Evolutionary conservation across 2,888 invertebrate genomes (phyloP).

Genomic region (Onthophagus sagittarius): DNA sequence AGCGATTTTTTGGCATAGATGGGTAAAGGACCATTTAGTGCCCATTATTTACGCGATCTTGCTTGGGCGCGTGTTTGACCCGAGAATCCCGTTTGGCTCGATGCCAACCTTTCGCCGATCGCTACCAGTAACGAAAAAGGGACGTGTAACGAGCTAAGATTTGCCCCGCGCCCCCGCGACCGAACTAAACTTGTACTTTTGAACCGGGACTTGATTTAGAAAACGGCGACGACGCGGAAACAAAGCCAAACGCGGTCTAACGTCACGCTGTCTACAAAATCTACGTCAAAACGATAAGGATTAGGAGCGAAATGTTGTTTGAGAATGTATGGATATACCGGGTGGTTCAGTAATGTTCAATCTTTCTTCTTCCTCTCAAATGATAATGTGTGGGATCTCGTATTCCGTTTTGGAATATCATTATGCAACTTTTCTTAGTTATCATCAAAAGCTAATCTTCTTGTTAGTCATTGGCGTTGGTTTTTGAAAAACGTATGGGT

Average conservation of each 20-base stretch:
- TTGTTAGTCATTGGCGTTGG: too few relatives aligned
- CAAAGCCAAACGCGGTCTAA: neutral
- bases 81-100: neutral
- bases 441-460: too few relatives aligned
- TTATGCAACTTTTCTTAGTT: too few relatives aligned
- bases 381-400: too few relatives aligned
- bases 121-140: neutral
- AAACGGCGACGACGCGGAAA: neutral
- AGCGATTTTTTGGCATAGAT: neutral
- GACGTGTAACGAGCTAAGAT: neutral
- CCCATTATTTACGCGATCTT: neutral
- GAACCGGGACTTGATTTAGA: neutral
- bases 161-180: neutral
- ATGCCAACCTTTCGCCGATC: neutral
- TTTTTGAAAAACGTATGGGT: too few relatives aligned
- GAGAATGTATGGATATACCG: too few relatives aligned
- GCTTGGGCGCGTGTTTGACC: neutral
- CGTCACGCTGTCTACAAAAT: neutral
- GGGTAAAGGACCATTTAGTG: neutral
- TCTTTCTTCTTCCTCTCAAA: too few relatives aligned
- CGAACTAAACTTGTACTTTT: neutral
- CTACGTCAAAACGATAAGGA: neutral
- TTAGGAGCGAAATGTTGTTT: neutral
- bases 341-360: too few relatives aligned
- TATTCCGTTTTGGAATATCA: too few relatives aligned